Conservation (phyloP, 2,797 vertebrate genomes). For the Tadarida brasiliensis region DNA sequence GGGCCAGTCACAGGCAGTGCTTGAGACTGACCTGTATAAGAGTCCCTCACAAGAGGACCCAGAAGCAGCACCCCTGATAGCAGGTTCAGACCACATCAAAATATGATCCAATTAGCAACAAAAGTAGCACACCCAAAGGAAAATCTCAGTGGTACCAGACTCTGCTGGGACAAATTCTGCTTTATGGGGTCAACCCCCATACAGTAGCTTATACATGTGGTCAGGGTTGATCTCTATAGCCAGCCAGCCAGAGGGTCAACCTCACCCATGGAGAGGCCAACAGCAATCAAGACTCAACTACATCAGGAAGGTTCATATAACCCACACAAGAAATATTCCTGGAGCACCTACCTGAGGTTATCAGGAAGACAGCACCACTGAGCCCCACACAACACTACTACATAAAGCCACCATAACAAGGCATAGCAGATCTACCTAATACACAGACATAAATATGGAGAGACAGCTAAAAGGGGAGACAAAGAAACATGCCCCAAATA, state of each 20-base stretch:
- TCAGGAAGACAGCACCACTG: no score
- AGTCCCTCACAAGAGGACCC: not conserved
- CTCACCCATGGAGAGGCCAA: not conserved
- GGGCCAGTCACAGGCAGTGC: not conserved
- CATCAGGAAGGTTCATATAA: no score
- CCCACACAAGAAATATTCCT: no score
- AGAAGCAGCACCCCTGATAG: not conserved
- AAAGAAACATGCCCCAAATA: no score
- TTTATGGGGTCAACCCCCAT: not conserved
- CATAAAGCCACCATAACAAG: no score
- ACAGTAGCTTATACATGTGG: not conserved
- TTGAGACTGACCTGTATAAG: not conserved
- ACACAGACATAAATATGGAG: no score
- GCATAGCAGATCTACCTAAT: no score
- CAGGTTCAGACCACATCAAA: not conserved
- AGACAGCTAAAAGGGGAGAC: no score
- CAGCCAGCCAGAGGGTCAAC: not conserved
- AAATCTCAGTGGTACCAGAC: not conserved
- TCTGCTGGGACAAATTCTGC: not conserved
- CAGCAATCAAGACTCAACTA: not conserved
- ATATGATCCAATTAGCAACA: not conserved
- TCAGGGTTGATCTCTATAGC: not conserved
- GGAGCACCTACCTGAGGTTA: no score
- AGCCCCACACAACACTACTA: no score
- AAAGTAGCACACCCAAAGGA: not conserved